Base-by-base conservation (phyloP, 2,113 vertebrate species). In the Oreochromis niloticus region DNA sequence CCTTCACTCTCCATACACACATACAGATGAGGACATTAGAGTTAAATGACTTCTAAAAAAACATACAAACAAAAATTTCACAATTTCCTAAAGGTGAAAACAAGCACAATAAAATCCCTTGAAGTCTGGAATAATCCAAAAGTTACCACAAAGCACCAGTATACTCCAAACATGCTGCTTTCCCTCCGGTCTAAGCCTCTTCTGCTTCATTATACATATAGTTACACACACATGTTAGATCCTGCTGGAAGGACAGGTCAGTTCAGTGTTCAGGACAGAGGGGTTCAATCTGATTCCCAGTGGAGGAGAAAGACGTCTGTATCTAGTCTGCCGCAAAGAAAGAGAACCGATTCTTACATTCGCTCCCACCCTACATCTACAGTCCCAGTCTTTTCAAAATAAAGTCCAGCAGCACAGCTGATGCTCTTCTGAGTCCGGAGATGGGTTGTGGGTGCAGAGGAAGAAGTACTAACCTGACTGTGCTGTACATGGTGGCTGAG, bases 401-500 rank as follows among this genome's bases (percentile, higher is more conserved):
- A 90, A 88, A 80, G 84, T 88, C 87, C 89, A 81, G 83, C 86
- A 87, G 88, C 73, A 83, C 46, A 85, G 82, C 73, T 81, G 85
- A 85, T 30, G 90, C 59, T 91, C 89, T 61, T 88, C 88, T 75
- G 90, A 88, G 90, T 93, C 91, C 50, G 16, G 89, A 80, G 88
- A 71, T 86, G 86, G 84, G 85, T 86, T 56, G 84, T 87, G 63
- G 83, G 89, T 89, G 87, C 84, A 89, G 91, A 83, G 83, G 32
- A 59, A 87, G 87, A 84, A 87, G 82, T 87, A 93, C 90, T 93
- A 91, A 93, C 92, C 92, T 91, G 87, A 84, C 91, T 82, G 91
- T 90, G 88, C 90, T 94, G 95, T 93, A 94, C 92, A 94, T 48
- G 92, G 87, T 56, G 82, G 50, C 73, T 86, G 63, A 55, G 75